These are phyloP conservation scores for Alligator sinensis DNA, from an alignment of 2,113 vertebrate species.

Conservation along the genomic window DNA sequence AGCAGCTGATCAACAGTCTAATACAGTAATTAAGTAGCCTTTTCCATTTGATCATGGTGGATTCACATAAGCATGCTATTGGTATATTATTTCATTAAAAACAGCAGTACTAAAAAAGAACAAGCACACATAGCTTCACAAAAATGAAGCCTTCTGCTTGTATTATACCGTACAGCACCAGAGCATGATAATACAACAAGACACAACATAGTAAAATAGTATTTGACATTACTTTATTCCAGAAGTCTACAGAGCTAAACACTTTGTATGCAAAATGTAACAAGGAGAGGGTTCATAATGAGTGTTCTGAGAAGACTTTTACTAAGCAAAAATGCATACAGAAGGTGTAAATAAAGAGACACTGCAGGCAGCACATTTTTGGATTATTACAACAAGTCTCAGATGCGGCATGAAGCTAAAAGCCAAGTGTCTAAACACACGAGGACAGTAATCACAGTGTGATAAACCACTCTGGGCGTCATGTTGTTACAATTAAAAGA, in stretches of 20 bases:
- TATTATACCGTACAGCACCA: background rate
- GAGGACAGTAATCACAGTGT: background rate
- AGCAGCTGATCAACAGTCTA: background rate
- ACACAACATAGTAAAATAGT: constrained; percentile 2
- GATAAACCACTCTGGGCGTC: background rate
- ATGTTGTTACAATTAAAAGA: background rate
- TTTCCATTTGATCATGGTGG: background rate
- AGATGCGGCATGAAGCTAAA: background rate
- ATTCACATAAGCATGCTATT: background rate
- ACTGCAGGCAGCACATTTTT: background rate
- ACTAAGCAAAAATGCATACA: constrained; percentile 16
- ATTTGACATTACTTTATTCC: background rate
- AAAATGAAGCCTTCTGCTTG: background rate
- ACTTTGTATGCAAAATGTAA: background rate
- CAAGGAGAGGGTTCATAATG: background rate
- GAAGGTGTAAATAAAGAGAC: background rate
- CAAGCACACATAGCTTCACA: background rate
- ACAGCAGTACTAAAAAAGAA: constrained; percentile 10
- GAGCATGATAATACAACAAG: background rate
- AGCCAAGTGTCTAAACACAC: background rate
- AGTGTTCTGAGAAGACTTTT: background rate
- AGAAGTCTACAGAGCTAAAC: background rate
- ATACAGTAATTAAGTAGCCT: background rate
- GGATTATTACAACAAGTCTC: background rate
- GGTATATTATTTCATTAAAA: background rate